Conservation (phyloP, 2,888 invertebrate species). For the Lamellibrachia satsuma region DNA sequence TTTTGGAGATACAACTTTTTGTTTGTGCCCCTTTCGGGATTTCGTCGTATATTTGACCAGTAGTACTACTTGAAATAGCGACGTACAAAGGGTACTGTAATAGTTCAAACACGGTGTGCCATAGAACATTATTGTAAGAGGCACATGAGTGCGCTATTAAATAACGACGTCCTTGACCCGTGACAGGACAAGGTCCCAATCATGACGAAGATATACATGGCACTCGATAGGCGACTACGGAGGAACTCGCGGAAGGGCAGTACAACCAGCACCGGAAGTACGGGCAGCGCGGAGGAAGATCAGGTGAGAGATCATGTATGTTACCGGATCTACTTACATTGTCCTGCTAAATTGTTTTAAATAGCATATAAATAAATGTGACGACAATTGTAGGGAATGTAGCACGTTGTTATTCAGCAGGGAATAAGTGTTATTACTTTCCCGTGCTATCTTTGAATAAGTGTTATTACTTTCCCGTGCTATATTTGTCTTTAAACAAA, state of each 20-base stretch:
- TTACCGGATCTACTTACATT: neutral
- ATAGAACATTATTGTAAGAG: neutral
- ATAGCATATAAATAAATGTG: no score
- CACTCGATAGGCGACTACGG: conserved; percentile 28
- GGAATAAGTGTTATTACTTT: no score
- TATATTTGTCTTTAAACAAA: no score
- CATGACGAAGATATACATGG: conserved; percentile 39
- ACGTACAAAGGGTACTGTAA: no score
- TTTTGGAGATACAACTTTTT: no score
- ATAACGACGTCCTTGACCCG: neutral
- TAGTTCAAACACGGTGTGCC: neutral
- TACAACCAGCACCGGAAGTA: neutral
- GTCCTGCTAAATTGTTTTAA: neutral
- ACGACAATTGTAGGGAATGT: no score
- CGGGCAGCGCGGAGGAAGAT: neutral
- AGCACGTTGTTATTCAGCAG: no score
- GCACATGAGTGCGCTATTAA: neutral
- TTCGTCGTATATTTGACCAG: no score
- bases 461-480: no score
- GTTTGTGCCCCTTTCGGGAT: no score
- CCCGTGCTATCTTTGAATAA: no score
- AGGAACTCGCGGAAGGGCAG: conserved; percentile 21
- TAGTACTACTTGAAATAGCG: neutral
- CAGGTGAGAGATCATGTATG: neutral
- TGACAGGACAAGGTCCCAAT: conserved; percentile 33